Percentiles rank a stretch among this genome's conserved stretches.
Conservation (phyloP, 2,888 invertebrate species). For the Meloe dianella region DNA sequence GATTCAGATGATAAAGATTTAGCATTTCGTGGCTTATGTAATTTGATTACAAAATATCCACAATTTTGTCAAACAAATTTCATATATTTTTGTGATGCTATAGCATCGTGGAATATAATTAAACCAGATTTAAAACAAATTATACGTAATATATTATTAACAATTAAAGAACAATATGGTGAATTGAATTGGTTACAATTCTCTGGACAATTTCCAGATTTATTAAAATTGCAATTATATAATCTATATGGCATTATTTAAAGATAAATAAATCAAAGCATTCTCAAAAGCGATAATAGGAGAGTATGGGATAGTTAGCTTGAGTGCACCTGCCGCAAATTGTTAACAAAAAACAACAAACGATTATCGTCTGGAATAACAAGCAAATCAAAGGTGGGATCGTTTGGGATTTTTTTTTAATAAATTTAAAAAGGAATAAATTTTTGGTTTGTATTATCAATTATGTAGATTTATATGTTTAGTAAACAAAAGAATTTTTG, state of each 20-base stretch:
- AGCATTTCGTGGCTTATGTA: constrained; percentile 98
- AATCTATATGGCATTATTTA: constrained; percentile 69
- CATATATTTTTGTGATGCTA: constrained; percentile 99
- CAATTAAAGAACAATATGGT: constrained; percentile 95
- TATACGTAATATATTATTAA: constrained; percentile 90
- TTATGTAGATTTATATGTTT: neutral
- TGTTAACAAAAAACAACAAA: constrained; percentile 24
- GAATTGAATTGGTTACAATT: constrained; percentile 96
- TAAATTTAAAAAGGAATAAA: too few relatives aligned
- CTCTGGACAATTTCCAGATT: constrained; percentile 93
- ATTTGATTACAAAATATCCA: constrained; percentile 96
- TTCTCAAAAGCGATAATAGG: too few relatives aligned
- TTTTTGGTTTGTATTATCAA: too few relatives aligned
- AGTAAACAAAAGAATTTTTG: neutral
- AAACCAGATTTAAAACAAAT: constrained; percentile 95
- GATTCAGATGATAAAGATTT: constrained; percentile 99
- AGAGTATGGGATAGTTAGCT: constrained; percentile 55
- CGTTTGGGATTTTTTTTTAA: constrained; percentile 25
- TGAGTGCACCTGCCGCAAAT: constrained; percentile 56
- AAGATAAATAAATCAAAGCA: neutral
- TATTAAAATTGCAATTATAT: constrained; percentile 86
- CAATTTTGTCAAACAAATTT: constrained; percentile 95
- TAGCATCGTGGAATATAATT: constrained; percentile 88
- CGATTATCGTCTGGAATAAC: constrained; percentile 41
- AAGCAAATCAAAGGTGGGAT: constrained; percentile 48